Evolutionary conservation across 2,888 invertebrate genomes (phyloP).

Genomic region (Poecilobothrus nobilitatus): DNA sequence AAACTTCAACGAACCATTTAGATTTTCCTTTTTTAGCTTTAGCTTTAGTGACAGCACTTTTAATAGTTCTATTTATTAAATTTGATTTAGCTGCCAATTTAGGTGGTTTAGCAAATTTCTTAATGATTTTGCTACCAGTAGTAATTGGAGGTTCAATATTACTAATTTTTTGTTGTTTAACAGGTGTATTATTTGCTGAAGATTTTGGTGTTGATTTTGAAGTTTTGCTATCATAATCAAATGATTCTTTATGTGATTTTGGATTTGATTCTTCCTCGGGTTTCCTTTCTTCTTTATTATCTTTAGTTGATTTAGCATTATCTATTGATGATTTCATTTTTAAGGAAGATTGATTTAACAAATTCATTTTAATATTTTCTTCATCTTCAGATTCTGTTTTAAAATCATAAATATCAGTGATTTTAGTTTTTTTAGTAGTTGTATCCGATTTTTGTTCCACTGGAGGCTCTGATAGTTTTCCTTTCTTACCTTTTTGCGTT

Average conservation of each 20-base stretch:
- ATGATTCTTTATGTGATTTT: constrained; percentile 28
- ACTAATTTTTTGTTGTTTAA: constrained; percentile 19
- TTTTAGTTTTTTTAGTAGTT: constrained; percentile 21
- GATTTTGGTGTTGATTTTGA: constrained; percentile 22
- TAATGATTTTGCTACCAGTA: constrained; percentile 19
- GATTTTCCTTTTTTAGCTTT: constrained; percentile 12
- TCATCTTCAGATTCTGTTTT: constrained; percentile 43
- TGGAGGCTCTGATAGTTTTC: constrained; percentile 26
- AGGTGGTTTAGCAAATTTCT: constrained; percentile 11
- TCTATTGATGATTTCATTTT: constrained; percentile 19
- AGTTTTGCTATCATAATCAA: constrained; percentile 39
- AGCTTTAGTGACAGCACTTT: constrained; percentile 6
- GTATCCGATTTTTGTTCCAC: constrained; percentile 13
- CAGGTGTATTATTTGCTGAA: constrained; percentile 16
- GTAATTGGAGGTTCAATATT: constrained; percentile 19
- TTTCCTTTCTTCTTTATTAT: background rate
- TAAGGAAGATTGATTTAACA: constrained; percentile 28
- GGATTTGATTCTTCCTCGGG: constrained; percentile 27
- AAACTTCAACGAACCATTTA: constrained; percentile 11
- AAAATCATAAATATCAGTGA: constrained; percentile 38
- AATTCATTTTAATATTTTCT: constrained; percentile 42
- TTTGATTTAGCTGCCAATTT: constrained; percentile 15
- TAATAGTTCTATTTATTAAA: background rate
- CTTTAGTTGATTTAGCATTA: background rate
- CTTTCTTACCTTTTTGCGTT: constrained; percentile 31